Evolutionary conservation across 2,113 vertebrate genomes (phyloP).

Genomic region (Sander lucioperca): DNA sequence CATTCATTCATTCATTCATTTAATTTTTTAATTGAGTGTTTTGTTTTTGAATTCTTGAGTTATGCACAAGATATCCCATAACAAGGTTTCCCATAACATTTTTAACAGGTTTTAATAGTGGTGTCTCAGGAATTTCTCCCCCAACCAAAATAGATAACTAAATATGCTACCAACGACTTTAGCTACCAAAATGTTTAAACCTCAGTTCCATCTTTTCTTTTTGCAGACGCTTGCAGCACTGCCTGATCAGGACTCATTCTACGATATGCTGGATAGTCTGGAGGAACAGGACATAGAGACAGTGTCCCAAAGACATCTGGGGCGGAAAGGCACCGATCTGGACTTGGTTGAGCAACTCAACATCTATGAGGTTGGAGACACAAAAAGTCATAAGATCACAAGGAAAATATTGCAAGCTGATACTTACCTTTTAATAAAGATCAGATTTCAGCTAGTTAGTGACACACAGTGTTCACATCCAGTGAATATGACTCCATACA

Average conservation of each 20-base stretch:
- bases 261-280: conserved; percentile 93
- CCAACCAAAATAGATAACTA: not conserved
- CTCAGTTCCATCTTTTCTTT: not conserved
- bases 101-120: not conserved
- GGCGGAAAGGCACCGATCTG: conserved; percentile 92
- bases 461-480: not conserved
- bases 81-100: too few species aligned
- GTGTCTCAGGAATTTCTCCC: not conserved
- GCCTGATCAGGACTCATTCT: conserved; percentile 96
- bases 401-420: not conserved
- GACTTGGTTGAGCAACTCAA: conserved; percentile 95
- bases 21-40: not conserved
- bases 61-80: not conserved
- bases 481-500: not conserved
- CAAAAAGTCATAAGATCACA: not conserved
- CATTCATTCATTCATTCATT: not conserved
- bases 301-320: conserved; percentile 90
- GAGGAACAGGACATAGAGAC: conserved; percentile 94
- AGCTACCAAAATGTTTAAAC: not conserved
- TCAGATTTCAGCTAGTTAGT: not conserved
- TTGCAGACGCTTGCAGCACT: conserved; percentile 89
- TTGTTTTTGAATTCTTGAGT: not conserved
- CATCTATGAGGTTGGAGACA: conserved; percentile 91
- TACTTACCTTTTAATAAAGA: not conserved
- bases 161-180: too few species aligned